A percentile compares a stretch with the other conserved stretches of the same genome.
Conservation (phyloP, 2,113 vertebrate genomes). For the Brachionichthys hirsutus region DNA sequence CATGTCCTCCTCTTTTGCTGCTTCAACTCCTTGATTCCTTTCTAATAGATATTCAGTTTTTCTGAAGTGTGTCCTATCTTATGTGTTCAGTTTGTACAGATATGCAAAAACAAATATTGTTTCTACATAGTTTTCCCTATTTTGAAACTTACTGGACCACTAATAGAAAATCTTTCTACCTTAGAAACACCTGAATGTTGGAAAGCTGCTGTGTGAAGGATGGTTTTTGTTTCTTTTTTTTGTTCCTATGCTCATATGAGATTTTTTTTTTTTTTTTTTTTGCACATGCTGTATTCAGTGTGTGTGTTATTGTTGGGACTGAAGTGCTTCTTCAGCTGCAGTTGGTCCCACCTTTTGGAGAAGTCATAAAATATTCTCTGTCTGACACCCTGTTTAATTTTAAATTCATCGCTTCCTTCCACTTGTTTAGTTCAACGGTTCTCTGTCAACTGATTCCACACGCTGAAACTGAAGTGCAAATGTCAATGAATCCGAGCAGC, state of each 20-base stretch:
- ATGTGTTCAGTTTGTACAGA: too few species aligned
- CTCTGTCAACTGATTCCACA: slow-evolving; percentile 13
- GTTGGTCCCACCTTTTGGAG: slow-evolving; percentile 9
- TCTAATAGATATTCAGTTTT: slow-evolving; percentile 50
- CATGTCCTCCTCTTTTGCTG: slow-evolving; percentile 38
- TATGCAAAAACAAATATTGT: too few species aligned
- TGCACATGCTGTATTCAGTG: too few species aligned
- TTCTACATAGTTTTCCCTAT: too few species aligned
- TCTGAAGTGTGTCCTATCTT: not conserved
- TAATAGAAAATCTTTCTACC: too few species aligned
- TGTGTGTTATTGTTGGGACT: too few species aligned
- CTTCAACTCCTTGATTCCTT: slow-evolving; percentile 43
- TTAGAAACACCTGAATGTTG: too few species aligned
- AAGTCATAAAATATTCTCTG: slow-evolving; percentile 2
- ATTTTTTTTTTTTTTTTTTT: too few species aligned
- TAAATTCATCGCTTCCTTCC: slow-evolving; percentile 19
- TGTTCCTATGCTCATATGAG: too few species aligned
- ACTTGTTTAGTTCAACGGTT: slow-evolving; percentile 3
- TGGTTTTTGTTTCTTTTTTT: too few species aligned
- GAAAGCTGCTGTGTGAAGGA: too few species aligned
- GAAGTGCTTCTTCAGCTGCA: slow-evolving; percentile 1
- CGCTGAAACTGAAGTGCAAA: slow-evolving; percentile 5
- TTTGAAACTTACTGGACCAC: too few species aligned
- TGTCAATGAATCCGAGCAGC: slow-evolving; percentile 28
- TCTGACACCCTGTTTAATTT: not conserved